Evolutionary conservation across 2,797 vertebrate species (phyloP), one percentile per base, ranked within the genome.

Genomic region (Rhinophrynus dorsalis): DNA sequence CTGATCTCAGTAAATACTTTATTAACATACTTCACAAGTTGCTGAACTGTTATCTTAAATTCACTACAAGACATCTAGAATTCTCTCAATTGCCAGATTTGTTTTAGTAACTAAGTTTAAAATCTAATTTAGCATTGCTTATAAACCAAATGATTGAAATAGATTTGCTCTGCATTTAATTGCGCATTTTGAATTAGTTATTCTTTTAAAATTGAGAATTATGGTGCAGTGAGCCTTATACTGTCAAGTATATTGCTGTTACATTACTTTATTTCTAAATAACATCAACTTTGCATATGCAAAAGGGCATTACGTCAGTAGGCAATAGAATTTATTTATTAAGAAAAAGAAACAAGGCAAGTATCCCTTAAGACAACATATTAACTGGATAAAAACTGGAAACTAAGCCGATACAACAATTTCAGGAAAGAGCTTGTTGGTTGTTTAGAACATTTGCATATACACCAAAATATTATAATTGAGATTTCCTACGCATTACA

Each of bases 1-100:
- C 23, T 55, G 9, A 74, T 60, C 67, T 52, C 9, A 23, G 61
- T 67, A 71, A 76, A 75, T 75, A 40, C 60, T 74, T 66, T 12
- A 67, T 30, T 40, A 18, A 58, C 29, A 54, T 50, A 74, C 27
- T 7, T 65, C 51, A 75, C 29, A 68, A 74, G 40, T 21, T 79
- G 68, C 27, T 63, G 50, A 76, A 63, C 24, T 50, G 66, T 38
- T 11, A 4, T 59, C 23, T 62, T 50, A 17, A 24, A 21, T 59
- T 13, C 9, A 55, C 15, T 52, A 54, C 64, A 13, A 37, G 56
- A 12, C 21, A 67, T 29, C 33, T 13, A 73, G 40, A 64, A 61
- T 1, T 65, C 32, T 51, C 42, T 72, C 35, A 42, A 1, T 59
- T 75, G 76, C 57, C 0, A 61, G 21, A 68, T 64, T 21, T 26